These are phyloP conservation scores for Pristis pectinata DNA, from an alignment of 2,797 vertebrate species.

Conservation along the genomic window DNA sequence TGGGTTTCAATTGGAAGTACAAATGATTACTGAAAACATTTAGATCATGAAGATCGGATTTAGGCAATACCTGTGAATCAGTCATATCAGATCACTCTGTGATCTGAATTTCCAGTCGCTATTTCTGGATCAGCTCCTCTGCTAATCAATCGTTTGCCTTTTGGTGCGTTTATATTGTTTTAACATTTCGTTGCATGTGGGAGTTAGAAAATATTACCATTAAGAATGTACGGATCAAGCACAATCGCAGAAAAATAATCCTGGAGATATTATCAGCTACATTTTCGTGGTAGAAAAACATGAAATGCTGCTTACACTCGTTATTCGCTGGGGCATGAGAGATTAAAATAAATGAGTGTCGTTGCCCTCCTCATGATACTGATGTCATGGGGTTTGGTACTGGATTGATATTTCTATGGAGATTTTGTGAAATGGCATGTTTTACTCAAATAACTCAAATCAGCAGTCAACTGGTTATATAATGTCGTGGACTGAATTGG, in stretches of 20 bases:
- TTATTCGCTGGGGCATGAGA: too few species aligned
- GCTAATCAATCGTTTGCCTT: neutral
- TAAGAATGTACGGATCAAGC: neutral
- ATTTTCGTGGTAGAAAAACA: neutral
- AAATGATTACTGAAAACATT: neutral
- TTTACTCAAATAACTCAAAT: neutral
- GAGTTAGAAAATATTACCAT: neutral
- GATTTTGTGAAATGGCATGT: neutral
- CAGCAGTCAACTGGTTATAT: neutral
- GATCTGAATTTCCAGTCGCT: neutral
- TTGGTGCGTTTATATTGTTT: neutral
- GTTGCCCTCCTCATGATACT: too few species aligned
- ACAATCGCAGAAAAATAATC: neutral
- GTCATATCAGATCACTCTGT: neutral
- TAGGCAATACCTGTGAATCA: neutral
- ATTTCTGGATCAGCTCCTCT: neutral
- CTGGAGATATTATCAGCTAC: neutral
- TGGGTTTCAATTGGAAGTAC: slow-evolving; percentile 3
- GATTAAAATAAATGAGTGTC: too few species aligned
- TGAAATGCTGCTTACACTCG: neutral
- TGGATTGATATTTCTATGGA: neutral
- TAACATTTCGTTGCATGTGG: neutral
- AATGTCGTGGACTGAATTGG: neutral
- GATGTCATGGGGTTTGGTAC: neutral
- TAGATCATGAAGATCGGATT: neutral